Percentiles rank a stretch among this genome's conserved stretches.
phyloP scores from a whole-genome alignment of 2,888 invertebrate species.

The Gastracanthus pulcherrimus region DNA sequence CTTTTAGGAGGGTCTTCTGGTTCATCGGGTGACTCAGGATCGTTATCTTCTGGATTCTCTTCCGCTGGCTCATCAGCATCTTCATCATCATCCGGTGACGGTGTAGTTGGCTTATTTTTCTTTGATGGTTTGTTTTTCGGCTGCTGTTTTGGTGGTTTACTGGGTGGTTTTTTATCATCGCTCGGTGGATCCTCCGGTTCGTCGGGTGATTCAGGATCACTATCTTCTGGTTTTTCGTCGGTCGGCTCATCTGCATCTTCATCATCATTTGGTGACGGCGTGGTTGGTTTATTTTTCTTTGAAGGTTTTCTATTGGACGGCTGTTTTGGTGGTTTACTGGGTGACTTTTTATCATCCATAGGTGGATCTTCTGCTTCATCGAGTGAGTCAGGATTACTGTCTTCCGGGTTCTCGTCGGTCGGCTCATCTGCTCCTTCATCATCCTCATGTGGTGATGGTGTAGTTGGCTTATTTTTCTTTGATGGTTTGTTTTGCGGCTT shows the following conservation, averaged over 20 bases:
- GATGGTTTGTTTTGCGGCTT: conserved; percentile 18
- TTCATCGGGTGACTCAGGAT: neutral
- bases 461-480: conserved; percentile 18
- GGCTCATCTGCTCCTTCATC: conserved; percentile 5
- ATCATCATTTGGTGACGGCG: neutral
- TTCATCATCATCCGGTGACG: neutral
- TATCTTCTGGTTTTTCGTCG: conserved; percentile 10
- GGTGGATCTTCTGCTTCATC: neutral
- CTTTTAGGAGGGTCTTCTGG: neutral
- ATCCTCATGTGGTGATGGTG: neutral
- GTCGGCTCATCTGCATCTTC: too few relatives aligned
- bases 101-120: conserved; percentile 4
- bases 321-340: neutral
- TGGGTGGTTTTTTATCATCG: neutral
- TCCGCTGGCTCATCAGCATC: neutral
- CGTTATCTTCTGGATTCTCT: conserved; percentile 9
- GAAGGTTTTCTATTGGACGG: neutral
- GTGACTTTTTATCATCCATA: neutral
- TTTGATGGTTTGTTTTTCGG: neutral
- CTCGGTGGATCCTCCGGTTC: conserved; percentile 1
- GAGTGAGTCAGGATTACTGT: neutral
- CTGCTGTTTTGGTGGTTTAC: neutral
- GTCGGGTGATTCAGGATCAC: neutral
- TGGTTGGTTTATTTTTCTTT: conserved; percentile 7
- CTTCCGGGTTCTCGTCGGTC: conserved; percentile 5